Evolutionary conservation across 2,888 invertebrate species (phyloP).

Genomic region (Dolichomitus sp.): DNA sequence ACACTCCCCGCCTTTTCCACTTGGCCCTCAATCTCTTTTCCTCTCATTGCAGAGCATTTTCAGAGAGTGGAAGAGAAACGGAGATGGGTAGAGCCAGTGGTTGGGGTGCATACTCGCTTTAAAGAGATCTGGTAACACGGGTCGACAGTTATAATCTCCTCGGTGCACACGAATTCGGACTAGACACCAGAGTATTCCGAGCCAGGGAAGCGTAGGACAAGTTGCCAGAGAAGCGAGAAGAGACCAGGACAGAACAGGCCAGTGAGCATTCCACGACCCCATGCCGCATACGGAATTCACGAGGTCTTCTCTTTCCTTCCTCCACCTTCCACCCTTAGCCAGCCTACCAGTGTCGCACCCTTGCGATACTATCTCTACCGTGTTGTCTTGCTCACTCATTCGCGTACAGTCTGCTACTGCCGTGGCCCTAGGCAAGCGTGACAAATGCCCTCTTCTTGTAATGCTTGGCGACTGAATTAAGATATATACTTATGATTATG

Average conservation of each 20-base stretch:
- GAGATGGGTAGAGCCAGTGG: conserved; percentile 30
- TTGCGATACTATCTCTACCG: background rate
- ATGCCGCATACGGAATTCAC: conserved; percentile 64
- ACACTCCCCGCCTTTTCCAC: background rate
- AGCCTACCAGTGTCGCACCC: conserved; percentile 9
- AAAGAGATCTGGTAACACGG: conserved; percentile 72
- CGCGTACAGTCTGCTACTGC: background rate
- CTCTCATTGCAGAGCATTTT: background rate
- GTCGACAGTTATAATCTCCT: conserved; percentile 77
- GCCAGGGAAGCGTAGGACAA: conserved; percentile 51
- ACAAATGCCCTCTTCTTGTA: conserved; percentile 57
- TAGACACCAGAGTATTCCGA: conserved; percentile 57
- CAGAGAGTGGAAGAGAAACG: conserved; percentile 7
- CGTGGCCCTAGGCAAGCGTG: conserved; percentile 42
- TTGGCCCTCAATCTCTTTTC: background rate
- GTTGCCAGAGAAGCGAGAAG: conserved; percentile 28
- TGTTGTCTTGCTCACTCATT: conserved; percentile 14
- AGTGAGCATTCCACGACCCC: conserved; percentile 63
- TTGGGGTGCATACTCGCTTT: conserved; percentile 49
- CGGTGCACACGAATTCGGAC: conserved; percentile 60
- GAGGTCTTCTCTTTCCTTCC: conserved; percentile 53
- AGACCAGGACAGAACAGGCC: conserved; percentile 43
- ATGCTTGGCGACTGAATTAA: conserved; percentile 58
- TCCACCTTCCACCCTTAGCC: conserved; percentile 3
- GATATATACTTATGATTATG: conserved; percentile 64